These are phyloP conservation scores for Brevipalpus yothersi DNA, from an alignment of 1,140 invertebrate species.

Conservation along the genomic window DNA sequence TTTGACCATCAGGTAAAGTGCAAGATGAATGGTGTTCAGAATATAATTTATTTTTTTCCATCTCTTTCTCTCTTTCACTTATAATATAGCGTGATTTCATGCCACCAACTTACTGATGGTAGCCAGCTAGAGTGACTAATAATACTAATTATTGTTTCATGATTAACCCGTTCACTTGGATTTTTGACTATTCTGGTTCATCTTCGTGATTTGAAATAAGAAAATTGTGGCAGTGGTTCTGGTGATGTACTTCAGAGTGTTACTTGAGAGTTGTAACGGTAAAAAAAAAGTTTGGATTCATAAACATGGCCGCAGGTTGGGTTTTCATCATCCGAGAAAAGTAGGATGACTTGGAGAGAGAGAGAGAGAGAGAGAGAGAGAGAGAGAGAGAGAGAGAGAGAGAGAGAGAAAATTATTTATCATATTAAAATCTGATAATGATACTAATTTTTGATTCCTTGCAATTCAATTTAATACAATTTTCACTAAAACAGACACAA, in stretches of 20 bases:
- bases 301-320: neutral
- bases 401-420: neutral
- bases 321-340: neutral
- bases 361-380: neutral
- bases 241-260: neutral
- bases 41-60: neutral
- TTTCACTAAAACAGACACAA: too few relatives aligned
- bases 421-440: too few relatives aligned
- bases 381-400: neutral
- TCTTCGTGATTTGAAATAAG: neutral
- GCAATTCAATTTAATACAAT: too few relatives aligned
- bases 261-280: neutral
- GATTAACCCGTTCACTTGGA: neutral
- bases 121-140: neutral
- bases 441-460: neutral
- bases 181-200: neutral
- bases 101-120: neutral
- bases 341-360: neutral
- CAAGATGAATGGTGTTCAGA: neutral
- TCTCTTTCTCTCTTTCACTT: neutral
- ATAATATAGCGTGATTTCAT: neutral
- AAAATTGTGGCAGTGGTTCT: neutral
- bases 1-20: neutral
- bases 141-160: neutral
- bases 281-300: neutral